Percentiles rank a stretch among this genome's conserved stretches.
These are phyloP conservation scores for Delia radicum DNA, from an alignment of 1,140 invertebrate genomes.

Conservation along the genomic window DNA sequence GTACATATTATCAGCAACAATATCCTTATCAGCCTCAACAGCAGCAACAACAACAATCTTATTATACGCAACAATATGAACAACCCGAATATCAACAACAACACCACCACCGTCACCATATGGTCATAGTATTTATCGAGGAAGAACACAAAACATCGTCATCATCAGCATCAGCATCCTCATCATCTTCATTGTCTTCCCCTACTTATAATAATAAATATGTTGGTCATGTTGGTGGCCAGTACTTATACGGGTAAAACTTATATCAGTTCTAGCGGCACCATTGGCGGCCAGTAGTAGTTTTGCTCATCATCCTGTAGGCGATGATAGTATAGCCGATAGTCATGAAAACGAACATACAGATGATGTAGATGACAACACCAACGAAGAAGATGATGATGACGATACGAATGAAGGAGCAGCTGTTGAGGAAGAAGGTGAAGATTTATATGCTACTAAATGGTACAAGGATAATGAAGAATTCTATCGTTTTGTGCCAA, in stretches of 20 bases:
- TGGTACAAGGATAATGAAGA: slow-evolving; percentile 89
- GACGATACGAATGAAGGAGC: no score
- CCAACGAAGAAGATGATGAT: slow-evolving; percentile 7
- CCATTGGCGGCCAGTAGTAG: slow-evolving; percentile 20
- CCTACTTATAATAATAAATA: background rate
- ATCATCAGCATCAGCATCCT: background rate
- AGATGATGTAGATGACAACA: slow-evolving; percentile 3
- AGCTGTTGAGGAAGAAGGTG: slow-evolving; percentile 54
- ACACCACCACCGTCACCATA: slow-evolving; percentile 41
- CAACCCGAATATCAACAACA: slow-evolving; percentile 25
- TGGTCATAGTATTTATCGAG: slow-evolving; percentile 47
- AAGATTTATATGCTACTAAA: slow-evolving; percentile 77
- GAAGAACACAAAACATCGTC: slow-evolving; percentile 41
- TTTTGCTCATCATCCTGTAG: slow-evolving; percentile 31
- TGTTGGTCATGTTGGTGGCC: slow-evolving; percentile 41
- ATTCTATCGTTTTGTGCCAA: slow-evolving; percentile 78
- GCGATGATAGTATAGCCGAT: background rate
- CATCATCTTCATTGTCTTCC: background rate
- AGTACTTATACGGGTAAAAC: slow-evolving; percentile 39
- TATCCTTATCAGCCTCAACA: slow-evolving; percentile 16
- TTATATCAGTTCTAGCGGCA: background rate
- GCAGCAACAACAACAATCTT: slow-evolving; percentile 20
- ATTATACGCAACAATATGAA: background rate
- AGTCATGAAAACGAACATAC: slow-evolving; percentile 8
- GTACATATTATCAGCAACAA: slow-evolving; percentile 26